Evolutionary conservation across 2,113 vertebrate genomes (phyloP).

Genomic region (Parotia lawesii): DNA sequence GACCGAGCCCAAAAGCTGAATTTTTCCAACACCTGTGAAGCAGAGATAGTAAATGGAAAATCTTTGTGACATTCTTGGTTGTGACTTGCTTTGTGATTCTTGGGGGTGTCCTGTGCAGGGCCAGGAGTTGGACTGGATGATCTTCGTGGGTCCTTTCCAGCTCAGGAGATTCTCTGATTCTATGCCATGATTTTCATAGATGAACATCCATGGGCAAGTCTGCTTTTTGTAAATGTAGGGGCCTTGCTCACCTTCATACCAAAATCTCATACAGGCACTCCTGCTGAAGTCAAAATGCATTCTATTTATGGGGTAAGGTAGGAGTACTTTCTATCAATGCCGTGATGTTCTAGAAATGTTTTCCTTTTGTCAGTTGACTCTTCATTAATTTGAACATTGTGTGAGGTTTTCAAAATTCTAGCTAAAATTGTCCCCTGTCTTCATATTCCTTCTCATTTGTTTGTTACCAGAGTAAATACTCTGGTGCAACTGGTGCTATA

Average conservation of each 20-base stretch:
- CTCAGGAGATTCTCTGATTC: not conserved
- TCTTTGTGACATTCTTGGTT: not conserved
- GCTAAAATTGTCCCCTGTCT: not conserved
- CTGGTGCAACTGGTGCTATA: not conserved
- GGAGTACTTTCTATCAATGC: not conserved
- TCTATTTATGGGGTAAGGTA: not conserved
- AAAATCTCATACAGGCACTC: not conserved
- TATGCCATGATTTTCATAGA: not conserved
- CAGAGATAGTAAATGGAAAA: not conserved
- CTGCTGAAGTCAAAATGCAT: not conserved
- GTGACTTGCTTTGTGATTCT: not conserved
- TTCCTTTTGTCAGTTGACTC: not conserved
- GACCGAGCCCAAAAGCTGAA: not conserved
- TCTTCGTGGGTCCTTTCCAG: not conserved
- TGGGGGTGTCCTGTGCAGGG: not conserved
- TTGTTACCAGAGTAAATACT: not conserved
- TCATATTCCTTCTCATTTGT: not conserved
- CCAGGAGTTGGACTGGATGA: not conserved
- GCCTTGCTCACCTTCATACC: not conserved
- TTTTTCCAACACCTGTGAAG: not conserved
- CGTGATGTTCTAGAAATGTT: not conserved
- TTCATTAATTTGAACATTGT: not conserved
- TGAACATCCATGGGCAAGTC: not conserved
- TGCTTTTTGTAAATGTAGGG: not conserved
- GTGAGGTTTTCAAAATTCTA: not conserved